Evolutionary conservation across 1,140 invertebrate species (phyloP).

Genomic region (Acromyrmex heyeri): DNA sequence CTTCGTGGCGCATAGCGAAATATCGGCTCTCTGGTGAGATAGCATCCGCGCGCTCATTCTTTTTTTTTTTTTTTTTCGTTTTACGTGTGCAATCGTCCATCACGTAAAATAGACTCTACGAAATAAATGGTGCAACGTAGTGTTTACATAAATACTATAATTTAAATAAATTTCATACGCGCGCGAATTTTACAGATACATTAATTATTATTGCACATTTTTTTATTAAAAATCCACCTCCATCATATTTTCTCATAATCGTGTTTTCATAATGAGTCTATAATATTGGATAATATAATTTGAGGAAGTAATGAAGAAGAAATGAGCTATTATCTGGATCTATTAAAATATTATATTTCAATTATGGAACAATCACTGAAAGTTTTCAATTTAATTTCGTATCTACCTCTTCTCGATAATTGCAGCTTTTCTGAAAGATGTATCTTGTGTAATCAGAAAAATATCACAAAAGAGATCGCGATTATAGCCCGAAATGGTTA

Average conservation of each 20-base stretch:
- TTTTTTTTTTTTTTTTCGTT: background rate
- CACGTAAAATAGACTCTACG: background rate
- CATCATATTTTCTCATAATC: background rate
- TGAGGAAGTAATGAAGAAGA: background rate
- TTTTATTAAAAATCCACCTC: background rate
- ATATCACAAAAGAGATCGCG: background rate
- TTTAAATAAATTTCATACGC: conserved; percentile 29
- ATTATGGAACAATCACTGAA: background rate
- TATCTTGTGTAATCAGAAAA: background rate
- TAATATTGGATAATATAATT: background rate
- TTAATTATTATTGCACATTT: background rate
- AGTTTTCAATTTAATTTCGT: conserved; percentile 19
- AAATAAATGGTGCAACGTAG: conserved; percentile 1
- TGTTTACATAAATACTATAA: background rate
- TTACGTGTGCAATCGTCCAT: conserved; percentile 2
- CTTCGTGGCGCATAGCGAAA: conserved; percentile 17
- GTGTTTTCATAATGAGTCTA: background rate
- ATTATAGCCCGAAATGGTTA: conserved; percentile 53
- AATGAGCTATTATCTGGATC: background rate
- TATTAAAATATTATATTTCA: background rate
- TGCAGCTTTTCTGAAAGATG: background rate
- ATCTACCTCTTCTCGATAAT: conserved; percentile 5
- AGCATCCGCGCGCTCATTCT: background rate
- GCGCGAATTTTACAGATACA: background rate
- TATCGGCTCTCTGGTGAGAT: conserved; percentile 46